phyloP scores from a whole-genome alignment of 2,797 vertebrate species.

The Urocyon cinereoargenteus region DNA sequence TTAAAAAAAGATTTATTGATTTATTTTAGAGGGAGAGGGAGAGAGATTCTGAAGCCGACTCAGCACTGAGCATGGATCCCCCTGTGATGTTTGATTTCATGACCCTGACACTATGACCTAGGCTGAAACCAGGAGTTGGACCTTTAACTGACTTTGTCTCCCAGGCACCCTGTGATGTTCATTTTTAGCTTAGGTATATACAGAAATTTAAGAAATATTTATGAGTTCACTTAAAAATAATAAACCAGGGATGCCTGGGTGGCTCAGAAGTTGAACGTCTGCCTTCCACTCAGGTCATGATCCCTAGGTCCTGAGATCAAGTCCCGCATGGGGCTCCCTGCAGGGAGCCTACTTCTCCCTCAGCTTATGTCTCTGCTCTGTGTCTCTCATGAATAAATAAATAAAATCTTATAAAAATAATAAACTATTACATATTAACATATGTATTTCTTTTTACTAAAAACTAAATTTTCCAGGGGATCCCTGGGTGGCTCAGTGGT shows the following conservation, averaged over 20 bases:
- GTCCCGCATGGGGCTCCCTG: too few species aligned
- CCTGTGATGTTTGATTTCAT: neutral
- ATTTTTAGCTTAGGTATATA: neutral
- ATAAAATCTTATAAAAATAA: neutral
- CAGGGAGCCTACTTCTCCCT: too few species aligned
- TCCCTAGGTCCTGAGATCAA: too few species aligned
- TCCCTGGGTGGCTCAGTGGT: too few species aligned
- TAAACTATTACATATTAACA: neutral
- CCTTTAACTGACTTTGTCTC: neutral
- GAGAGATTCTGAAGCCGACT: neutral
- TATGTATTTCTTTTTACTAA: neutral
- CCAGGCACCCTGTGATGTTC: neutral
- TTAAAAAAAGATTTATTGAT: neutral
- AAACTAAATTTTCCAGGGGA: too few species aligned
- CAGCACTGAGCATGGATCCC: neutral
- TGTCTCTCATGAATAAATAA: too few species aligned
- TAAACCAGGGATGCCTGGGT: neutral
- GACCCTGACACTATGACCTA: neutral
- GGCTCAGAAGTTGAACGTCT: too few species aligned
- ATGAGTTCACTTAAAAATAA: conserved; percentile 44
- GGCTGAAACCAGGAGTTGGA: neutral
- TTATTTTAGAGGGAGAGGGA: neutral
- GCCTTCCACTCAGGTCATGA: too few species aligned
- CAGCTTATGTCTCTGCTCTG: too few species aligned
- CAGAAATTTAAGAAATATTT: conserved; percentile 4